These are phyloP conservation scores for Pediacus dermestoides DNA, from an alignment of 2,888 invertebrate genomes.

Conservation along the genomic window DNA sequence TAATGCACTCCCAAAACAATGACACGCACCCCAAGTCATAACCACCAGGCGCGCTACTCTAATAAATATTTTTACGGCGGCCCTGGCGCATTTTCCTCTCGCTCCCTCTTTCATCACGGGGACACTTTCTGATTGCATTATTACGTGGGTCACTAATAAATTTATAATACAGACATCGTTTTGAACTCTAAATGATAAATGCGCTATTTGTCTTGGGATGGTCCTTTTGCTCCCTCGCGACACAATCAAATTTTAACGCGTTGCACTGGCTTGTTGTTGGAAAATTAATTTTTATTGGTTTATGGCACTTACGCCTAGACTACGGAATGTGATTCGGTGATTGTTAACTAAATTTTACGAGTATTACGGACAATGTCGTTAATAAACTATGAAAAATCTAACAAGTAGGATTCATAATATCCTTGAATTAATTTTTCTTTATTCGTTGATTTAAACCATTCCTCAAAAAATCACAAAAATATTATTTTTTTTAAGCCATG, in stretches of 20 bases:
- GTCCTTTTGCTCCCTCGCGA: not conserved
- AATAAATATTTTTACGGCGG: conserved; percentile 43
- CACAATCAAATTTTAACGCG: not conserved
- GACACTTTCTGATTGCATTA: conserved; percentile 19
- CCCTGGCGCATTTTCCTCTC: conserved; percentile 9
- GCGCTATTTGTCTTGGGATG: conserved; percentile 2
- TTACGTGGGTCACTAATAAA: conserved; percentile 26
- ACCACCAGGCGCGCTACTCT: conserved; percentile 38
- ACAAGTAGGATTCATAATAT: no score
- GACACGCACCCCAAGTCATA: conserved; percentile 43
- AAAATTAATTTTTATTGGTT: no score
- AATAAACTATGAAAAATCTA: no score
- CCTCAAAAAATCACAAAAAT: no score
- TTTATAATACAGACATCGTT: conserved; percentile 20
- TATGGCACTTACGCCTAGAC: no score
- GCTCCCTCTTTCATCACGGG: conserved; percentile 1
- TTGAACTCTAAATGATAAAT: conserved; percentile 7
- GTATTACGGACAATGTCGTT: no score
- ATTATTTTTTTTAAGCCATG: no score
- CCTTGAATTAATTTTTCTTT: no score
- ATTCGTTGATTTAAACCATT: no score
- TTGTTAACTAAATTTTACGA: no score
- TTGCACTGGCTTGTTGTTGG: conserved; percentile 3
- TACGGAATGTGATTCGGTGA: no score
- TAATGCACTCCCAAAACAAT: conserved; percentile 52